Evolutionary conservation across 2,888 invertebrate genomes (phyloP).

Genomic region (Polydrusus pterygomalis): DNA sequence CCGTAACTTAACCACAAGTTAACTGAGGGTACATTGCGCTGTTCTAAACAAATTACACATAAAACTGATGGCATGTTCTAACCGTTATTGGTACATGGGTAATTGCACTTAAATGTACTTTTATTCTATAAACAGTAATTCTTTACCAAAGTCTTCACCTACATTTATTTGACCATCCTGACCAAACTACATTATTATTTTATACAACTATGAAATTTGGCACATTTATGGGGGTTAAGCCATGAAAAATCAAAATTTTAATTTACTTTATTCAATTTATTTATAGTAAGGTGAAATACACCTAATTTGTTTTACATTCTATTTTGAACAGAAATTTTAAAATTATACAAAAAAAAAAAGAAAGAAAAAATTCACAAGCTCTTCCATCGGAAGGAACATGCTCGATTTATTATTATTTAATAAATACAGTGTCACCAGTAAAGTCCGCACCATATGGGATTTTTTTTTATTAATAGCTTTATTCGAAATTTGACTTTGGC

Average conservation of each 20-base stretch:
- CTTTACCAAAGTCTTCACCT: constrained; percentile 35
- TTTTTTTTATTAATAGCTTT: no score
- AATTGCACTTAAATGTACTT: constrained; percentile 65
- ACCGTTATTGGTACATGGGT: constrained; percentile 64
- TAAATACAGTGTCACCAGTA: no score
- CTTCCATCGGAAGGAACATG: no score
- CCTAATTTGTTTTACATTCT: no score
- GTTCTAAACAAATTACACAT: constrained; percentile 32
- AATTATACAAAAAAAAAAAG: no score
- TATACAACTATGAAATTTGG: constrained; percentile 61
- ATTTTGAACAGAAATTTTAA: no score
- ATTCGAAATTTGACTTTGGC: no score
- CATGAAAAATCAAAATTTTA: constrained; percentile 34
- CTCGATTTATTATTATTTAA: no score
- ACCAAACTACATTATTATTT: constrained; percentile 38
- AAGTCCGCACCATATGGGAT: no score
- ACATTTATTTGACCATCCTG: constrained; percentile 35
- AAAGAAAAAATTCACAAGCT: no score
- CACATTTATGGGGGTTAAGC: constrained; percentile 59
- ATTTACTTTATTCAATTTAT: no score
- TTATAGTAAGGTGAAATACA: no score
- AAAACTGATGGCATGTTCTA: constrained; percentile 58
- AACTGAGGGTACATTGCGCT: constrained; percentile 29
- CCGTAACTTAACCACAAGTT: constrained; percentile 12
- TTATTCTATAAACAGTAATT: constrained; percentile 30